A percentile compares a stretch with the other conserved stretches of the same genome.
These are phyloP conservation scores for Rhinatrema bivittatum DNA, from an alignment of 2,797 vertebrate species.

Conservation along the genomic window DNA sequence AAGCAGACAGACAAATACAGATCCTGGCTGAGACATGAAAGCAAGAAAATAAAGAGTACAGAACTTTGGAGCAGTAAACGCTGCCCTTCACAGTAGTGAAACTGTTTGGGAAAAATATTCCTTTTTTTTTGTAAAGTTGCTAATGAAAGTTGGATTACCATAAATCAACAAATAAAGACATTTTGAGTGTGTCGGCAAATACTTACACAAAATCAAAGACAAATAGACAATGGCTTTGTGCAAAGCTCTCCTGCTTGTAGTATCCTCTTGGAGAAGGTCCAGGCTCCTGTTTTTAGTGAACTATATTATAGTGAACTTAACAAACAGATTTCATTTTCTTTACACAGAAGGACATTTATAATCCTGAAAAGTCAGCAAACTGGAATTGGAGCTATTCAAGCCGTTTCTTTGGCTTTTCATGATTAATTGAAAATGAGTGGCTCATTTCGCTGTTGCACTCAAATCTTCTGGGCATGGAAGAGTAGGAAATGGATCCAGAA, in stretches of 20 bases:
- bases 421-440: not conserved
- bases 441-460: not conserved
- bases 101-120: no score
- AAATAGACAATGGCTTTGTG: not conserved
- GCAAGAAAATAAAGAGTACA: no score
- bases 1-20: no score
- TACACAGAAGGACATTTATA: not conserved
- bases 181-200: not conserved
- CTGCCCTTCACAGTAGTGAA: no score
- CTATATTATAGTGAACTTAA: not conserved
- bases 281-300: not conserved
- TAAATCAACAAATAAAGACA: not conserved
- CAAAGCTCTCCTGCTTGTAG: not conserved
- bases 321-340: not conserved
- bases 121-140: no score
- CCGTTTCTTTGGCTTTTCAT: not conserved
- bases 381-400: not conserved
- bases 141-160: no score
- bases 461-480: not conserved
- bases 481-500: no score
- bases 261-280: not conserved
- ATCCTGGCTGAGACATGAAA: no score
- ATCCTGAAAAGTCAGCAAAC: not conserved
- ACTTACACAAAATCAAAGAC: not conserved
- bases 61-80: no score